A percentile compares a stretch with the other conserved stretches of the same genome.
phyloP scores from a whole-genome alignment of 2,888 invertebrate species.

The Erynnis tages region DNA sequence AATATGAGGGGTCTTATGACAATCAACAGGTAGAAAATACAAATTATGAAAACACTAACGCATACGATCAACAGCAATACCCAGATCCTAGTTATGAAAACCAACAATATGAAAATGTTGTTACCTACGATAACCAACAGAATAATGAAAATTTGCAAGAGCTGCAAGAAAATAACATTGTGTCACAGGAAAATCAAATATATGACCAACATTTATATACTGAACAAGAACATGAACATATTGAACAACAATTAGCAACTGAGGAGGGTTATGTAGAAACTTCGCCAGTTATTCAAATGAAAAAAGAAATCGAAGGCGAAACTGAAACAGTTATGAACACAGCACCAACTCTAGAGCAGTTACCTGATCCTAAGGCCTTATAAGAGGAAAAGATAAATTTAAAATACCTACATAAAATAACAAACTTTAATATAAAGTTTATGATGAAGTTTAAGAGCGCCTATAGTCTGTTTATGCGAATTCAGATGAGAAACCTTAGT shows the following conservation, averaged over 20 bases:
- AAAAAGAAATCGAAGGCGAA: slow-evolving; percentile 1
- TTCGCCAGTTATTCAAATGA: background rate
- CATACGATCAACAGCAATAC: slow-evolving; percentile 17
- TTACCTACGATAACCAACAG: slow-evolving; percentile 31
- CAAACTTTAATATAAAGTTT: too few species aligned
- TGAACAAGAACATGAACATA: slow-evolving; percentile 32
- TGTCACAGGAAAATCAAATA: slow-evolving; percentile 22
- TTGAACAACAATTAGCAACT: slow-evolving; percentile 47
- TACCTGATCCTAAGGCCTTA: slow-evolving; percentile 7
- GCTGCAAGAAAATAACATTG: slow-evolving; percentile 23
- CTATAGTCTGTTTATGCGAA: too few species aligned
- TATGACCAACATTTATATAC: slow-evolving; percentile 33
- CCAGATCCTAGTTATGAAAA: slow-evolving; percentile 17
- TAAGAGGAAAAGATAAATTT: too few species aligned
- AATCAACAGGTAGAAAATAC: slow-evolving; percentile 23
- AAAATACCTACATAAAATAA: too few species aligned
- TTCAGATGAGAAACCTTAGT: too few species aligned
- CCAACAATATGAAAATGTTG: slow-evolving; percentile 26
- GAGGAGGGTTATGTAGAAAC: slow-evolving; percentile 45
- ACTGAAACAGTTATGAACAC: background rate
- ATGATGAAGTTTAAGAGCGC: too few species aligned
- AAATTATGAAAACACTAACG: slow-evolving; percentile 16
- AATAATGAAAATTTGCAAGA: slow-evolving; percentile 22
- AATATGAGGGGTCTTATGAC: slow-evolving; percentile 42
- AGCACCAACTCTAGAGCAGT: background rate